Percentiles rank a stretch among this genome's conserved stretches.
These are phyloP conservation scores for Danio kyathit DNA, from an alignment of 2,797 vertebrate genomes.

Conservation along the genomic window DNA sequence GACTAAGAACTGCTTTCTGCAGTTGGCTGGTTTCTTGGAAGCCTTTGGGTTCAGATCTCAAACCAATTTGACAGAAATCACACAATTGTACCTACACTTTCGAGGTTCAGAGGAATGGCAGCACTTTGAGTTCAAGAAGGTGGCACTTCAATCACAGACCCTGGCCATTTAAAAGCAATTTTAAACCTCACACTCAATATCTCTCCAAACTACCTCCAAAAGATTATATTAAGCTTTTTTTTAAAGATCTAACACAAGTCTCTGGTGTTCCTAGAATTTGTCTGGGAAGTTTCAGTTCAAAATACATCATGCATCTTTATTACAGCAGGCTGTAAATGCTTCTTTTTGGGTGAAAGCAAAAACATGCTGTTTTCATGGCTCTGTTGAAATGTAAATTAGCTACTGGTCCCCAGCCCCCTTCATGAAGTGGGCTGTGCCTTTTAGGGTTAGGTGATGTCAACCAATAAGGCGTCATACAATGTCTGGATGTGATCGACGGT, in stretches of 20 bases:
- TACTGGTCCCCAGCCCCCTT: too few species aligned
- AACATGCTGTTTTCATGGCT: too few species aligned
- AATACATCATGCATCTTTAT: too few species aligned
- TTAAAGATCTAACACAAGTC: neutral
- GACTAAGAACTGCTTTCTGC: slow-evolving; percentile 19
- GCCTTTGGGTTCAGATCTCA: neutral
- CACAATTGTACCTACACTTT: slow-evolving; percentile 3
- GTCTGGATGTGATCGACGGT: too few species aligned
- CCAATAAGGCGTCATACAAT: too few species aligned
- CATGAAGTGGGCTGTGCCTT: too few species aligned
- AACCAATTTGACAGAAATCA: slow-evolving; percentile 28
- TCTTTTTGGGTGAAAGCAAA: too few species aligned
- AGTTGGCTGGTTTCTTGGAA: neutral
- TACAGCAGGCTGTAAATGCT: too few species aligned
- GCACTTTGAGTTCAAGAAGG: slow-evolving; percentile 14
- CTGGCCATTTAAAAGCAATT: slow-evolving; percentile 25
- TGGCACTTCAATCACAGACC: neutral
- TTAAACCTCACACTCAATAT: neutral
- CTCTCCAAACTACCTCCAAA: neutral
- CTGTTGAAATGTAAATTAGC: too few species aligned
- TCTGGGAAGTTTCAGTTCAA: too few species aligned
- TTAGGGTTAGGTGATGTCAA: too few species aligned
- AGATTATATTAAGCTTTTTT: neutral
- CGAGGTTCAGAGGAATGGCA: neutral
- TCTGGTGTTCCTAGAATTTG: too few species aligned